Evolutionary conservation across 2,888 invertebrate species (phyloP).

Genomic region (Diaphora mendica): DNA sequence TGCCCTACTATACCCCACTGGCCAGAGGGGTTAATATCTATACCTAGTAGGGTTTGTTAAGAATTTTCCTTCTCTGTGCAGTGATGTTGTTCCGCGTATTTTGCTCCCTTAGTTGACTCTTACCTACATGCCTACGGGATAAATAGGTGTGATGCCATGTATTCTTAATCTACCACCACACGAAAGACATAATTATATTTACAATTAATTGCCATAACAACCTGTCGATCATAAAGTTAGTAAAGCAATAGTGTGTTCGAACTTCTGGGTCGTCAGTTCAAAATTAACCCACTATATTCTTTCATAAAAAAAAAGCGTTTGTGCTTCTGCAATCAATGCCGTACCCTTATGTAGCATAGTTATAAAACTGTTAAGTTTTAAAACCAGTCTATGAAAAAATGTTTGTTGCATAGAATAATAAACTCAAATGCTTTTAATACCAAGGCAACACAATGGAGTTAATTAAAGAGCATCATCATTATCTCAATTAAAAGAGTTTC

Average conservation of each 20-base stretch:
- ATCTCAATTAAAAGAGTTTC: neutral
- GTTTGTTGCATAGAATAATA: neutral
- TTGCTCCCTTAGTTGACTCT: too few species aligned
- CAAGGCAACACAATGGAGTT: neutral
- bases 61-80: too few species aligned
- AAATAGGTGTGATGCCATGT: too few species aligned
- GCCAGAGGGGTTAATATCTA: too few species aligned
- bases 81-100: too few species aligned
- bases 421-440: neutral
- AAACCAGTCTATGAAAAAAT: neutral
- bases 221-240: neutral
- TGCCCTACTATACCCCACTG: too few species aligned
- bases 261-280: too few species aligned
- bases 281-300: neutral
- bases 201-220: neutral
- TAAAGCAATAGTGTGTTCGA: neutral
- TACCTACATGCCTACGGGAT: too few species aligned
- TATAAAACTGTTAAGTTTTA: neutral
- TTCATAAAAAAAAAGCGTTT: neutral
- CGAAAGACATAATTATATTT: neutral
- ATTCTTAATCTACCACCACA: too few species aligned
- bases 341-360: neutral
- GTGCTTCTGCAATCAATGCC: neutral
- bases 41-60: too few species aligned
- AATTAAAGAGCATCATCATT: conserved; percentile 1